Percentiles rank a stretch among this genome's conserved stretches.
Conservation (phyloP, 2,797 vertebrate genomes). For the Microctenopoma lineatum region DNA sequence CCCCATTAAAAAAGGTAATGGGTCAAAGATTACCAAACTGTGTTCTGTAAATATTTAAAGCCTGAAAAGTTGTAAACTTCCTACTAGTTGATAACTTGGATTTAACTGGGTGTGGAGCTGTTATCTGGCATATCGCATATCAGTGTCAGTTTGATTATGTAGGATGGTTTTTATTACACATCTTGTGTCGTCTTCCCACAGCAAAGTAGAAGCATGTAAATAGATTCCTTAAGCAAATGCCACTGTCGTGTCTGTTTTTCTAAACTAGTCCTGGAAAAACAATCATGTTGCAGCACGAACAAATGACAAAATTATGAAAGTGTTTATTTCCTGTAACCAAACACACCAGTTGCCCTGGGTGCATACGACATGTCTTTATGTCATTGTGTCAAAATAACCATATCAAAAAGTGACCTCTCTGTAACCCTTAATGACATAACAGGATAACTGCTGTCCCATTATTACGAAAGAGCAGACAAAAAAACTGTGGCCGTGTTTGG, state of each 20-base stretch:
- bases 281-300: conserved; percentile 6
- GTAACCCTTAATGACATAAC: neutral
- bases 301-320: neutral
- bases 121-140: neutral
- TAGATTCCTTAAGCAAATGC: conserved; percentile 9
- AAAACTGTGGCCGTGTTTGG: no score
- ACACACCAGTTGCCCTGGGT: neutral
- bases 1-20: no score
- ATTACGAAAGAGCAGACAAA: no score
- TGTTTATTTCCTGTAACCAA: conserved; percentile 41
- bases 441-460: neutral
- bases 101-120: neutral
- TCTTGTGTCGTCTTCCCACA: neutral
- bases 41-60: no score
- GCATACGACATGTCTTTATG: neutral
- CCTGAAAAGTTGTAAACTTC: neutral
- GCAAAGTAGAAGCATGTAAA: neutral
- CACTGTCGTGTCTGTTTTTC: conserved; percentile 13
- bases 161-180: conserved; percentile 16
- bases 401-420: neutral
- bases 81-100: neutral
- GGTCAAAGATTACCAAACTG: neutral
- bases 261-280: conserved; percentile 19
- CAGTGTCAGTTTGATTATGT: conserved; percentile 19
- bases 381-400: neutral